Conservation (phyloP, 1,140 invertebrate genomes). For the Hypothenemus hampei region DNA sequence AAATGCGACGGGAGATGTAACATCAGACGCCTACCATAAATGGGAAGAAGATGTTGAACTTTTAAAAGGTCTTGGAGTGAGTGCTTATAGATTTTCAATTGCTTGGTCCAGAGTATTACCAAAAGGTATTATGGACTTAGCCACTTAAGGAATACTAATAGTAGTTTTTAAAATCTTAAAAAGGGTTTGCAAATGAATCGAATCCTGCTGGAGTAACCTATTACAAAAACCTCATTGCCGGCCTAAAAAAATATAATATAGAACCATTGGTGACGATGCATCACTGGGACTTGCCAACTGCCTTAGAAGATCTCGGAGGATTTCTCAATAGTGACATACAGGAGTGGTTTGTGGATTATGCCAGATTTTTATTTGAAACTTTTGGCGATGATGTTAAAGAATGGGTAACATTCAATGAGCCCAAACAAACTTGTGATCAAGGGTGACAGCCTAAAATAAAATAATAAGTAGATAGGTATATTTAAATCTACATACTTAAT, state of each 20-base stretch:
- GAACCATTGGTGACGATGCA: constrained; percentile 51
- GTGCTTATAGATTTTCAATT: constrained; percentile 55
- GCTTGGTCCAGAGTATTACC: constrained; percentile 52
- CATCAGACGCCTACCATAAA: constrained; percentile 56
- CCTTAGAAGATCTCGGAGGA: constrained; percentile 49
- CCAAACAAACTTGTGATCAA: constrained; percentile 55
- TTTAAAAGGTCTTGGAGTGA: constrained; percentile 48
- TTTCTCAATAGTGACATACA: constrained; percentile 46
- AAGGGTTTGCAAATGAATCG: constrained; percentile 11
- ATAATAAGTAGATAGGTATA: too few species aligned
- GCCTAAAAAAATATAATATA: constrained; percentile 47
- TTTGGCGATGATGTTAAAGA: constrained; percentile 58
- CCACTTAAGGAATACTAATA: neutral
- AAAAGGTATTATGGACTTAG: constrained; percentile 10
- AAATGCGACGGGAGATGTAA: constrained; percentile 51
- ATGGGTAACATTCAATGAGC: constrained; percentile 73
- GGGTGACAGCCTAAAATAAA: constrained; percentile 20
- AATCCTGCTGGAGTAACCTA: constrained; percentile 20
- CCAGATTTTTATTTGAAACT: constrained; percentile 45
- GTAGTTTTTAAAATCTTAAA: neutral
- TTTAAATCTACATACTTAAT: too few species aligned
- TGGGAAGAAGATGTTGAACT: constrained; percentile 53
- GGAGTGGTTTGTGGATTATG: constrained; percentile 43
- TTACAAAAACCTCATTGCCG: constrained; percentile 26
- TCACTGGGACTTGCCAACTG: constrained; percentile 45